Base-by-base conservation (phyloP, 2,888 invertebrate species). In the Epiperipatus broadwayi region DNA sequence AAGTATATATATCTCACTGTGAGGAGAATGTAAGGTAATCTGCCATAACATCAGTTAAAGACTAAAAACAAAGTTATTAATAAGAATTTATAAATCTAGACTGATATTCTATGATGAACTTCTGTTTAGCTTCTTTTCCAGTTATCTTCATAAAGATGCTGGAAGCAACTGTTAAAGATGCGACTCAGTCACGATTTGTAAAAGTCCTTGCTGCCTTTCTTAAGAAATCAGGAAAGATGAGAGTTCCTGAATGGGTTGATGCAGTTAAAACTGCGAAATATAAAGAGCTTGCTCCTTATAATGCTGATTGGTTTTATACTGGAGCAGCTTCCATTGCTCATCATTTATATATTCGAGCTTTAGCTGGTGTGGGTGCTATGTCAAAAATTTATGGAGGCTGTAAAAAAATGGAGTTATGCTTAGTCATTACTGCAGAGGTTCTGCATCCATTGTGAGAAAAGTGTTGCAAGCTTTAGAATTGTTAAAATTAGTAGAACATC, bases 201-300 rank as follows among this genome's bases (percentile, higher is more conserved):
- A 80, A 78, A 68, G 83, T 84, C 46, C 79, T 97, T 47, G 81
- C 91, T 51, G 81, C 80, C 54, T 95, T 93, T 65, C 68, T 97
- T 49, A 97, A 99, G 68, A 97, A 95, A 91, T 77, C 79, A 51
- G 91, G 85, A 49, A 91, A 91, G 62, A 72, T 93, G 60, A 83
- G 80, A 68, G 80, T 91, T 25, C 97, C 97, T 45, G 95, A 97
- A 57, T 93, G 93, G 75, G 79, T 85, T 54, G 95, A 97, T 63
- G 70, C 95, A 39, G 89, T 97, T 2, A 97, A 97, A 63, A 83
- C 85, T 14, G 91, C 81, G 42, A 75, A 50, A 49, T 83, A 76
- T 66, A 97, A 97, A 68, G 95, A 97, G 64, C 66, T 97, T 54
- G 87, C 95, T 28, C 97, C 97, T 1, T 85, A 84, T 52, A 91